Evolutionary conservation across 2,797 vertebrate species (phyloP), one percentile per base, ranked within the genome.

Genomic region (Denticeps clupeoides): DNA sequence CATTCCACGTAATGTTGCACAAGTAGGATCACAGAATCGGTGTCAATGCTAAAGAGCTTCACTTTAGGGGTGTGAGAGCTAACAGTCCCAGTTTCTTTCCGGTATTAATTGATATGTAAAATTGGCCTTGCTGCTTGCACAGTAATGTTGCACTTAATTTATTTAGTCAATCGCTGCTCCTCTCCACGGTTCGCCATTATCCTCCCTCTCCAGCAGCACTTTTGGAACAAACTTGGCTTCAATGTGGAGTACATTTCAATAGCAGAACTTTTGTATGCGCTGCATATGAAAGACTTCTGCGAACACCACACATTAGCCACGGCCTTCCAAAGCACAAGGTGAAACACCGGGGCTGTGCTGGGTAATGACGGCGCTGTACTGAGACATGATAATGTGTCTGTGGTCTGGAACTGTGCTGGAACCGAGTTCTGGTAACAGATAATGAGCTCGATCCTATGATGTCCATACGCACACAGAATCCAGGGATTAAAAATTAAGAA

Each of bases 121-220:
- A 45, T 65, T 69, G 59, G 67, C 56, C 49, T 63, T 35, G 4
- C 53, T 68, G 59, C 62, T 71, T 57, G 55, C 60, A 45, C 65
- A 48, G 47, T 57, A 59, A 67, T 68, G 60, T 67, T 60, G 49
- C 33, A 31, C 69, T 55, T 78, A 72, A 77, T 80, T 80, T 77
- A 73, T 78, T 78, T 72, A 51, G 69, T 70, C 69, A 69, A 57
- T 70, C 61, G 53, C 49, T 54, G 46, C 47, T 48, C 56, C 53
- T 71, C 44, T 44, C 64, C 64, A 31, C 58, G 58, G 50, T 64
- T 43, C 49, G 67, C 72, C 70, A 74, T 82, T 81, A 80, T 77
- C 67, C 79, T 57, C 5, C 58, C 21, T 68, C 56, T 66, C 52
- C 73, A 80, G 78, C 69, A 47, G 57, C 1, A 43, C 49, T 47